Base-by-base conservation (phyloP, 30 jellyfish, hydroid and myxozoan genomes). In the Hydractinia symbiolongicarpus region DNA sequence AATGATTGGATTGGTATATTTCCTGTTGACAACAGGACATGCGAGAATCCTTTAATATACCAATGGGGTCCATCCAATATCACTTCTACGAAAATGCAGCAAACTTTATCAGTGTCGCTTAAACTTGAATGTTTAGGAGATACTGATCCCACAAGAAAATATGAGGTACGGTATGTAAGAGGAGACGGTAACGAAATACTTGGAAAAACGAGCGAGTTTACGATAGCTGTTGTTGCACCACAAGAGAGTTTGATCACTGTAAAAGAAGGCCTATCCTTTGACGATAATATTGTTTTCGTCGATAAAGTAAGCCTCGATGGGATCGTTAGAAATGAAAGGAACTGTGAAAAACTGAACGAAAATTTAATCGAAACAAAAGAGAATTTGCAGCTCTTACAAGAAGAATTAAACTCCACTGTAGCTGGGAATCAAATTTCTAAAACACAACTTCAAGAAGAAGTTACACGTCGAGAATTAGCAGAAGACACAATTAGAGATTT, bases 211-310 rank as follows among this genome's bases (percentile, higher is more conserved):
- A 30, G 52, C 40, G 7, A 52, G 19, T 77, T 77, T 30, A 53
- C 40, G 4, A 66, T 77, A 19, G 60, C 54, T 30, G 52, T 53
- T 21, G n/a, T 54, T 52, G 79, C 21, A 49, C 79, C 40, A 9
- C 78, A 15, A 8, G 76, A 61, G 15, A 77, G 85, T 55, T n/a
- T 77, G 53, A 54, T 77, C 75, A 58, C 78, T 4, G 76, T 77
- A 17, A 55, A 77, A 55, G 85, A 77, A 0, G 85, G 85, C 51
- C 2, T 61, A n/a, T 77, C 55, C 9, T 77, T 56, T 21, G 85
- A 77, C 55, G 85, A 55, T 4, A 66, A 58, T 60, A 78, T 77
- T 7, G 79, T 77, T n/a, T 79, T 77, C 49, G 60, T 77, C 53
- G 85, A 77, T 61, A 77, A 77, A 54, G 58, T 77, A 16, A 58